phyloP scores from a whole-genome alignment of 2,888 invertebrate species.

The Netelia fuscicornis region DNA sequence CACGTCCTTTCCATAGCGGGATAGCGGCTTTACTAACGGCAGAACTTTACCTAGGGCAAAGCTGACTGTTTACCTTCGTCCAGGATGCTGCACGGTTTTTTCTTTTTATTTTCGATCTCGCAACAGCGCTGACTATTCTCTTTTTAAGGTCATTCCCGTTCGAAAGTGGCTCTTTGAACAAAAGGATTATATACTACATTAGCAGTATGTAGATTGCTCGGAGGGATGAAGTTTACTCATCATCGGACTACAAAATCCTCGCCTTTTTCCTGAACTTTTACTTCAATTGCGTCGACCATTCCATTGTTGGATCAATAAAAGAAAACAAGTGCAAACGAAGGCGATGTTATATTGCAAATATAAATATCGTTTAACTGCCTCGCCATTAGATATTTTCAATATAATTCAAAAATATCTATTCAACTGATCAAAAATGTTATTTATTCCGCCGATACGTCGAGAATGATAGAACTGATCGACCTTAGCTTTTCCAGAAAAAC shows the following conservation, averaged over 20 bases:
- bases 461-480: too few relatives aligned
- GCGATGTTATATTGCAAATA: not conserved
- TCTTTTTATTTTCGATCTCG: not conserved
- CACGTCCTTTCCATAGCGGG: not conserved
- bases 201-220: constrained; percentile 2
- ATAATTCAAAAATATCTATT: too few relatives aligned
- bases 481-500: too few relatives aligned
- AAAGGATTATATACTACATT: not conserved
- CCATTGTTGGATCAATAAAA: not conserved
- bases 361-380: not conserved
- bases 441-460: too few relatives aligned
- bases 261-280: not conserved
- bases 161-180: not conserved
- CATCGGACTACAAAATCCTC: not conserved
- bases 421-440: too few relatives aligned
- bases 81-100: not conserved
- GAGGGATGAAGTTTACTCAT: not conserved
- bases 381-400: not conserved
- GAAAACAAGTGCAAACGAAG: not conserved
- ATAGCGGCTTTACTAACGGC: not conserved
- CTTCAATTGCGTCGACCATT: not conserved
- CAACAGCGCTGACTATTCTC: not conserved
- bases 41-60: not conserved
- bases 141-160: not conserved
- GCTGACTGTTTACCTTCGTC: not conserved